These are phyloP conservation scores for Trachops cirrhosus DNA, from an alignment of 2,797 vertebrate genomes.

Conservation along the genomic window DNA sequence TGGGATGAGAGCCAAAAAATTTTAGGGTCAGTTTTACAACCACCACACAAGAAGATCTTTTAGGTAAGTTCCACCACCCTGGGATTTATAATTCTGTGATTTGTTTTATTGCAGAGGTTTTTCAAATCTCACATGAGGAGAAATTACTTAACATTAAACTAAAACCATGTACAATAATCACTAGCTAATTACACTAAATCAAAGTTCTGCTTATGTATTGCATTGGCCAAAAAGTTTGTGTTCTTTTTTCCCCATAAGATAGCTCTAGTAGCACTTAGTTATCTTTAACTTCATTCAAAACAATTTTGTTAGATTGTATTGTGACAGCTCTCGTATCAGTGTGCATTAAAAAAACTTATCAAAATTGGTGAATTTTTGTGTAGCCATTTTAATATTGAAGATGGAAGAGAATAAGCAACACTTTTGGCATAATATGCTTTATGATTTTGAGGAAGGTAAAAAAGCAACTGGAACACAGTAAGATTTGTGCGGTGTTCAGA, in stretches of 20 bases:
- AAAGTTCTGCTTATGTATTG: background rate
- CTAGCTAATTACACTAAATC: background rate
- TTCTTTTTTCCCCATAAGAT: no score
- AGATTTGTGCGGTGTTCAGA: background rate
- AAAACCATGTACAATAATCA: background rate
- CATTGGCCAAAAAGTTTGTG: no score
- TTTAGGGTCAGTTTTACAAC: background rate
- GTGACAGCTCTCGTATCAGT: background rate
- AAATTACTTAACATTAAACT: background rate
- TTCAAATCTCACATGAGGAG: background rate
- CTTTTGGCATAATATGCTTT: background rate
- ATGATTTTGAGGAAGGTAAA: background rate
- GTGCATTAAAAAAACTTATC: background rate
- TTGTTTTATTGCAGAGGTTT: background rate
- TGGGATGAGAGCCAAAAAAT: background rate
- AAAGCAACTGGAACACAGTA: background rate
- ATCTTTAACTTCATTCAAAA: background rate
- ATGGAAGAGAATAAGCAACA: background rate
- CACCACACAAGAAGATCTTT: background rate
- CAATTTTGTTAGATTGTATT: background rate
- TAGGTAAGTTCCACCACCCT: background rate
- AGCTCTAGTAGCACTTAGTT: background rate
- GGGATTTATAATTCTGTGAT: constrained; percentile 1
- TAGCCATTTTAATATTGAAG: background rate
- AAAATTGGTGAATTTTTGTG: background rate